Percentiles rank a stretch among this genome's conserved stretches.
phyloP scores from a whole-genome alignment of 1,140 invertebrate genomes.

The Temnothorax longispinosus region DNA sequence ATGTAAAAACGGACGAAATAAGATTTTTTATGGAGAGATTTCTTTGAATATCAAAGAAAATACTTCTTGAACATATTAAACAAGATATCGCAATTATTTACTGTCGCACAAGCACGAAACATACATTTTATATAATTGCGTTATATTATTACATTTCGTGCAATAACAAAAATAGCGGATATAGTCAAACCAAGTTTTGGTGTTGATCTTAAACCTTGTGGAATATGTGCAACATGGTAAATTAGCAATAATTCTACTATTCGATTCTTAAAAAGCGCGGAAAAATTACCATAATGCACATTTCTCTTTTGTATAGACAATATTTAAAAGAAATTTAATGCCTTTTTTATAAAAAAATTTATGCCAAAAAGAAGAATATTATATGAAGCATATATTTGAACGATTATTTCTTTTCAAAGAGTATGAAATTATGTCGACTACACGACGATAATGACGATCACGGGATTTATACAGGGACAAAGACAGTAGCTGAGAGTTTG shows the following conservation, averaged over 20 bases:
- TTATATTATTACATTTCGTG: not conserved
- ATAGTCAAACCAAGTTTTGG: not conserved
- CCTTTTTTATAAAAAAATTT: not conserved
- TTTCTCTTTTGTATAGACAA: not conserved
- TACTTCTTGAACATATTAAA: not conserved
- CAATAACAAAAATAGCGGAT: not conserved
- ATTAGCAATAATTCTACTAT: not conserved
- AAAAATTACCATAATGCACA: not conserved
- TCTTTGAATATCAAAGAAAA: not conserved
- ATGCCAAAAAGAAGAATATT: not conserved
- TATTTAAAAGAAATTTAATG: not conserved
- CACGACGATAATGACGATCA: constrained; percentile 26
- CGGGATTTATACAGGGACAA: constrained; percentile 19
- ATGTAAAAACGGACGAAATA: constrained; percentile 49
- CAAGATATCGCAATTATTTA: constrained; percentile 18
- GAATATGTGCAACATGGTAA: not conserved
- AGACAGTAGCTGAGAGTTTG: not conserved
- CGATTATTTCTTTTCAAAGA: not conserved
- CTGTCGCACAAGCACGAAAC: not conserved
- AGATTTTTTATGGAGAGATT: not conserved
- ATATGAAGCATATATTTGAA: not conserved
- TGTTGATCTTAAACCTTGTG: not conserved
- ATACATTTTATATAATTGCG: not conserved
- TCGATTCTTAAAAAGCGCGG: not conserved
- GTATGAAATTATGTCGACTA: not conserved